Conservation (phyloP, 2,113 vertebrate genomes). For the Cololabis saira region DNA sequence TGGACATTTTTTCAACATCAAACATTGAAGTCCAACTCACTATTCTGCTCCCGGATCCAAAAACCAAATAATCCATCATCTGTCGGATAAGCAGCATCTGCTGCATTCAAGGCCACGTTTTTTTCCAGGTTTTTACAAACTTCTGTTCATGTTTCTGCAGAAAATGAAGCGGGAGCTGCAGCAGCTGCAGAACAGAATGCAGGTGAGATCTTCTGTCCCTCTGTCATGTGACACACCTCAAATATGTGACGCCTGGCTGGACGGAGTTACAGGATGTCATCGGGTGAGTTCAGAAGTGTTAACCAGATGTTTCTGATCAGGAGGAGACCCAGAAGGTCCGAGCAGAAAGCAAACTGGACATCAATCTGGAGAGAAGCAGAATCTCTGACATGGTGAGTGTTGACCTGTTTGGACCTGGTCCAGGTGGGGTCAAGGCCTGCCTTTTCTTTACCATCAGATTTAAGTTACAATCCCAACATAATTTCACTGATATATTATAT, state of each 20-base stretch:
- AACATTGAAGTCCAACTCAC: too few species aligned
- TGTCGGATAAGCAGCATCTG: too few species aligned
- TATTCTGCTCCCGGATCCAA: too few species aligned
- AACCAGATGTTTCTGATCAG: constrained; percentile 66
- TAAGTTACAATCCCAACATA: too few species aligned
- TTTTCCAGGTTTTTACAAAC: neutral
- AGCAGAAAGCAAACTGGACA: constrained; percentile 92
- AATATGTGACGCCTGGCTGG: neutral
- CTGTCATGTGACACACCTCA: neutral
- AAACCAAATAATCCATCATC: too few species aligned
- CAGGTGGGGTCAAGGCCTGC: too few species aligned
- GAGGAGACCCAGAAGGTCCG: constrained; percentile 88
- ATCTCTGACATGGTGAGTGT: constrained; percentile 89
- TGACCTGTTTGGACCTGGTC: neutral
- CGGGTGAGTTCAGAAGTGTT: neutral
- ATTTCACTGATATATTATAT: too few species aligned
- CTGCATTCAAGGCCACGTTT: neutral
- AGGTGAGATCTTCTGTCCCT: constrained; percentile 84
- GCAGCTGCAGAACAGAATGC: constrained; percentile 87
- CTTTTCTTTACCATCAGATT: too few species aligned
- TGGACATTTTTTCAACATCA: too few species aligned
- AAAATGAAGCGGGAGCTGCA: constrained; percentile 97
- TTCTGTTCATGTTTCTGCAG: constrained; percentile 67
- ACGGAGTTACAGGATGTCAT: neutral
- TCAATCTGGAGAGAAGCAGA: constrained; percentile 94